phyloP scores from a whole-genome alignment of 30 jellyfish, hydroid and myxozoan genomes.

The Chironex yamaguchii region DNA sequence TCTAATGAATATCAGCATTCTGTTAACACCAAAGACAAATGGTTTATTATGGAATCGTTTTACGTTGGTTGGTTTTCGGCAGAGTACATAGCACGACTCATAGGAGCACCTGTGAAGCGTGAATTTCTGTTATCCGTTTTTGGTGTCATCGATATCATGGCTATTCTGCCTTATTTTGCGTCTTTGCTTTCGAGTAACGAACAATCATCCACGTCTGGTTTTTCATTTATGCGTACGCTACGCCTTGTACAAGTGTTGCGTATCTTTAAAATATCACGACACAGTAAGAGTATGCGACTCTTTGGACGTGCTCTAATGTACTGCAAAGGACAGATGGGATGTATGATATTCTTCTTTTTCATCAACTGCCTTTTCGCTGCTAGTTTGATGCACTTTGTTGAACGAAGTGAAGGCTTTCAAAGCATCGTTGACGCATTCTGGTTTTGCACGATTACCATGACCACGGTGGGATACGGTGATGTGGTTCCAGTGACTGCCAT shows the following conservation, averaged over 20 bases:
- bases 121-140: conserved; percentile 43
- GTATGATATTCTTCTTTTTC: conserved; percentile 52
- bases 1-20: background rate
- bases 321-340: conserved; percentile 71
- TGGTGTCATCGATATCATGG: conserved; percentile 64
- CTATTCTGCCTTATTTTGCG: conserved; percentile 50
- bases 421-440: conserved; percentile 73
- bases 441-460: conserved; percentile 78
- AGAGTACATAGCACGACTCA: conserved; percentile 48
- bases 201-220: background rate
- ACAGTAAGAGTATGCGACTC: conserved; percentile 63
- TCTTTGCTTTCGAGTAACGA: background rate
- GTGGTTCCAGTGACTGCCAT: conserved; percentile 68
- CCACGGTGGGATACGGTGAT: conserved; percentile 85
- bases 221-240: background rate
- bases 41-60: conserved; percentile 34
- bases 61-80: conserved; percentile 65
- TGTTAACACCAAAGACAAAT: background rate
- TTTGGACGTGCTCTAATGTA: conserved; percentile 53
- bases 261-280: conserved; percentile 56
- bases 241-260: conserved; percentile 59
- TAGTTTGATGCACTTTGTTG: conserved; percentile 60
- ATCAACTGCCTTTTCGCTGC: conserved; percentile 70
- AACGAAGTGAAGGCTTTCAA: conserved; percentile 14
- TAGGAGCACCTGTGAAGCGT: conserved; percentile 18